Evolutionary conservation across 2,888 invertebrate species (phyloP), one percentile per base, ranked within the genome.

Genomic region (Ecliptopera silaceata): DNA sequence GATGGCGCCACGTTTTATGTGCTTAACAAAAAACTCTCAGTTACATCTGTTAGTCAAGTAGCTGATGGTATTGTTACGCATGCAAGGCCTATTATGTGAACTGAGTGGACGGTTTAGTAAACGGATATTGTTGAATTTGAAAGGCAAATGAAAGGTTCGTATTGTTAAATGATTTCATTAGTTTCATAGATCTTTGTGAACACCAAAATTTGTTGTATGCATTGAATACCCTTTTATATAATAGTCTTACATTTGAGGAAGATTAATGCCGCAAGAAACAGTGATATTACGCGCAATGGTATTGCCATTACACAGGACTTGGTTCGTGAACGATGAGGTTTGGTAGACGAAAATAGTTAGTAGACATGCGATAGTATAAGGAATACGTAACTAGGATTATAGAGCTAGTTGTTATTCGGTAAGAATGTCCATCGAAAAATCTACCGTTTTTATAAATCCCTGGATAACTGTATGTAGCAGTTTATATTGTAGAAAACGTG

Each of bases 1-100:
- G 69, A 49, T 48, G 69, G 70, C 71, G 70, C 71, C 71, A 62
- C 36, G 50, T 65, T 65, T 62, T 68, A 62, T 63, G 50, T 56
- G 31, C 41, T n/a, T 32, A 44, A 31, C 50, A 36, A 20, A 51
- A 65, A 56, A 61, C 45, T 32, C 22, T 45, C 11, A 18, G 41
- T 49, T 52, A 55, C 42, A 52, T 48, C 13, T 15, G 46, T 11
- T 13, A 39, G 20, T 26, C 46, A 29, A 15, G 34, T 38, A 26
- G 22, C 6, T 8, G 26, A 6, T 26, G 26, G 1, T 51, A 26
- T 32, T 22, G 34, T 43, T 46, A 32, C 29, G 18, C 26, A 44
- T 31, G 11, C 44, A 58, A 15, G 43, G 32, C 4, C 8, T 20
- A 4, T 34, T 45, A 26, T 26, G 32, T n/a, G 32, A 32, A n/a